phyloP scores from a whole-genome alignment of 2,113 vertebrate genomes.

The Leiothrix lutea region DNA sequence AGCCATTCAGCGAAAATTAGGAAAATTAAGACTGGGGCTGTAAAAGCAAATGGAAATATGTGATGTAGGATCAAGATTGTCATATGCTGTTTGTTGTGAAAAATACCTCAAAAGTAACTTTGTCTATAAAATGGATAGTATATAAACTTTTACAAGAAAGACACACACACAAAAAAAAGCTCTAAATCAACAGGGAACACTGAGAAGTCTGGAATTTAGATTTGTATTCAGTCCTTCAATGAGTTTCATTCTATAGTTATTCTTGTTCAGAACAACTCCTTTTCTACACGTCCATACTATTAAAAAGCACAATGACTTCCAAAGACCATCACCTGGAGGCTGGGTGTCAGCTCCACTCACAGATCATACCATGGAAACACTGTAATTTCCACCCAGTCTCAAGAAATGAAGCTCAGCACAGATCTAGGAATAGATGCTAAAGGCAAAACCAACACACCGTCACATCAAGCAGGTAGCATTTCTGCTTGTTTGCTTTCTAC shows the following conservation, averaged over 20 bases:
- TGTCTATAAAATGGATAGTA: neutral
- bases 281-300: neutral
- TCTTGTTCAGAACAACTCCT: neutral
- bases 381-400: neutral
- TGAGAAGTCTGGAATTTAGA: neutral
- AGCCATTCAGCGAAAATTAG: neutral
- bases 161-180: neutral
- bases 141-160: neutral
- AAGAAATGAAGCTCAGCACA: neutral
- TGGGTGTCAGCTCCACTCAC: neutral
- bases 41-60: neutral
- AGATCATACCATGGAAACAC: neutral
- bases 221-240: neutral
- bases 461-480: neutral
- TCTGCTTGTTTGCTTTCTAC: neutral
- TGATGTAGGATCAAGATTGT: neutral
- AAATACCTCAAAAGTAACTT: neutral
- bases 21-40: neutral
- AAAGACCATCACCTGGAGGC: neutral
- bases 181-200: neutral
- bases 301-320: neutral
- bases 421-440: neutral
- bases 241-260: neutral
- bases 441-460: neutral
- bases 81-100: neutral